Base-by-base conservation (phyloP, 2,113 vertebrate species). In the Notothenia rossii region DNA sequence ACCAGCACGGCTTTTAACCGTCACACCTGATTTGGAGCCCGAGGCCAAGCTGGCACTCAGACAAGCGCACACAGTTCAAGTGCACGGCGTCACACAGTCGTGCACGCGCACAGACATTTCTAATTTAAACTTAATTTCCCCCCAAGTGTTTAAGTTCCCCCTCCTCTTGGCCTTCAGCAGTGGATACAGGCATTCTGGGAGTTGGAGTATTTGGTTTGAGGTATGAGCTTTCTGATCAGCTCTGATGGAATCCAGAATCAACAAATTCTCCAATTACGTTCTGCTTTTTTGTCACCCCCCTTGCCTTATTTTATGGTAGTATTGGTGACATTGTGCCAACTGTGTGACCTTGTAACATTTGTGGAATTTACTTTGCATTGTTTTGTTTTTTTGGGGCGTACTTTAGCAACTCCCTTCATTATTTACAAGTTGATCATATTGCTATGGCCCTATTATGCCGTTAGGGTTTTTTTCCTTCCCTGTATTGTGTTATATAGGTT, bases 21-120 rank as follows among this genome's bases (percentile, higher is more conserved):
- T 83, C 88, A 89, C 61, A 76, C 86, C 79, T 88, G 89, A 87
- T 89, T 81, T 78, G 76, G 66, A 78, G 86, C 85, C 81, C 20
- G 77, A 76, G 85, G 69, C 85, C 68, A 36, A 77, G 25, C 82
- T 89, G 87, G 81, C 77, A 49, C 60, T 58, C 20, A 6, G 65
- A 71, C 75, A 75, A 10, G 15, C 65, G 33, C 67, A 55, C 66
- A 61, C 70, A 77, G 69, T 40, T 69, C 40, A 22, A 45, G 53
- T 1, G 61, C 73, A 73, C 82, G 36, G 36, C 3, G 4, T 49
- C 53, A 20, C 65, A 62, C 60, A 36, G 33, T 6, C 71, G 18
- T 13, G 53, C 63, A 61, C 12, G 40, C 59, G 20, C 76, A 81
- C 84, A 88, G 55, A 56, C 88, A 88, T 71, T 84, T 88, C 67